phyloP scores from a whole-genome alignment of 2,888 invertebrate species.

The Elegia similella region DNA sequence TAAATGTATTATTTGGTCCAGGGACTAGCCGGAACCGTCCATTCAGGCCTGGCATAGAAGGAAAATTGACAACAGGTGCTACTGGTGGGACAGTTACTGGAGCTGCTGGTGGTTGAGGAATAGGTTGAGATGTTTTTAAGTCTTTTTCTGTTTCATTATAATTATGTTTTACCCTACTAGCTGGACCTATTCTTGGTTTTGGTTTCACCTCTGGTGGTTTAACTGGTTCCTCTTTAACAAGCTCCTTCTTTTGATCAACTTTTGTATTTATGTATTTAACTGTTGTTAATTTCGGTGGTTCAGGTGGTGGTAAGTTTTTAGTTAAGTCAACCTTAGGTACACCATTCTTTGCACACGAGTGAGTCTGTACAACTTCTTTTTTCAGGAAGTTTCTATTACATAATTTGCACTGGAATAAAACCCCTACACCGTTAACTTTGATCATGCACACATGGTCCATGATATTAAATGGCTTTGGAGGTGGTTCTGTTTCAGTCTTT shows the following conservation, averaged over 20 bases:
- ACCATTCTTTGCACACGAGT: slow-evolving; percentile 69
- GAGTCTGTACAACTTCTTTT: slow-evolving; percentile 62
- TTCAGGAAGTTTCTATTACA: slow-evolving; percentile 73
- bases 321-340: slow-evolving; percentile 50
- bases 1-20: slow-evolving; percentile 69
- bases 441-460: slow-evolving; percentile 71
- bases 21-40: slow-evolving; percentile 63
- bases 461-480: slow-evolving; percentile 56
- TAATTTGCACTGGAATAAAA: slow-evolving; percentile 70
- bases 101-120: slow-evolving; percentile 21
- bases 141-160: slow-evolving; percentile 12
- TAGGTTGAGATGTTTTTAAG: slow-evolving; percentile 24
- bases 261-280: slow-evolving; percentile 68
- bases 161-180: slow-evolving; percentile 55
- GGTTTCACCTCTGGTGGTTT: slow-evolving; percentile 34
- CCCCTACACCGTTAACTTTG: slow-evolving; percentile 71
- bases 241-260: slow-evolving; percentile 37
- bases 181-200: slow-evolving; percentile 66
- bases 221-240: slow-evolving; percentile 27
- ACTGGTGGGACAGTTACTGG: slow-evolving; percentile 18
- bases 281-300: slow-evolving; percentile 55
- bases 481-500: slow-evolving; percentile 12
- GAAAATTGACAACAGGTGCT: slow-evolving; percentile 47
- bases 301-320: slow-evolving; percentile 42
- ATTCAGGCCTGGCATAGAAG: slow-evolving; percentile 50